Evolutionary conservation across 2,888 invertebrate species (phyloP).

Genomic region (Colostygia pectinataria): DNA sequence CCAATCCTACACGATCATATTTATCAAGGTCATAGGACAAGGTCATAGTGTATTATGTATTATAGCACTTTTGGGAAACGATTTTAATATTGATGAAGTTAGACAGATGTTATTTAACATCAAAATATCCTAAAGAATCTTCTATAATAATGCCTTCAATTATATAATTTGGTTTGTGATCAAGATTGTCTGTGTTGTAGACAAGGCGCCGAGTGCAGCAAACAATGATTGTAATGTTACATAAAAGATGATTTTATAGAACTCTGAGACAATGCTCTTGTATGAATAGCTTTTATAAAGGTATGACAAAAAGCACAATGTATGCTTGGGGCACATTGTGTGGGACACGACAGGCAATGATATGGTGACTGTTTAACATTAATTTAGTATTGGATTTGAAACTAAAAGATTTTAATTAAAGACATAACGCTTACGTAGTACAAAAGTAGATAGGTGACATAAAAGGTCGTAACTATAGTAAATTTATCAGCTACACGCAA

Average conservation of each 20-base stretch:
- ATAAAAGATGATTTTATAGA: slow-evolving; percentile 21
- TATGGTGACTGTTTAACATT: not conserved
- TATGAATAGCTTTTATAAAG: not conserved
- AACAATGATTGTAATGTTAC: slow-evolving; percentile 16
- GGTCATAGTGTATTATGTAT: no score
- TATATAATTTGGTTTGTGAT: not conserved
- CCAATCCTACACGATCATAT: no score
- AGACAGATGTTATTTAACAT: no score
- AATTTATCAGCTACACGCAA: slow-evolving; percentile 1
- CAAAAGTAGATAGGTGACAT: not conserved
- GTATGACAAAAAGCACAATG: not conserved
- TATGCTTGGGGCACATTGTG: not conserved
- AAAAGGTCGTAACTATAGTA: not conserved
- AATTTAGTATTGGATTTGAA: not conserved
- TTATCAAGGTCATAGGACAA: no score
- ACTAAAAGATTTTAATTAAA: not conserved
- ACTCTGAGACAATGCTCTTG: slow-evolving; percentile 12
- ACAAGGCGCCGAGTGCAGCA: slow-evolving; percentile 2
- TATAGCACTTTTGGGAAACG: no score
- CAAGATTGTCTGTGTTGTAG: not conserved
- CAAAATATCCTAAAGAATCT: no score
- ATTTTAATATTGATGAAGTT: no score
- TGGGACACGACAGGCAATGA: not conserved
- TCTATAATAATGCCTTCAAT: no score
- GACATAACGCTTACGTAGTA: no score